These are phyloP conservation scores for Bombus balteatus DNA, from an alignment of 1,140 invertebrate species.

Conservation along the genomic window DNA sequence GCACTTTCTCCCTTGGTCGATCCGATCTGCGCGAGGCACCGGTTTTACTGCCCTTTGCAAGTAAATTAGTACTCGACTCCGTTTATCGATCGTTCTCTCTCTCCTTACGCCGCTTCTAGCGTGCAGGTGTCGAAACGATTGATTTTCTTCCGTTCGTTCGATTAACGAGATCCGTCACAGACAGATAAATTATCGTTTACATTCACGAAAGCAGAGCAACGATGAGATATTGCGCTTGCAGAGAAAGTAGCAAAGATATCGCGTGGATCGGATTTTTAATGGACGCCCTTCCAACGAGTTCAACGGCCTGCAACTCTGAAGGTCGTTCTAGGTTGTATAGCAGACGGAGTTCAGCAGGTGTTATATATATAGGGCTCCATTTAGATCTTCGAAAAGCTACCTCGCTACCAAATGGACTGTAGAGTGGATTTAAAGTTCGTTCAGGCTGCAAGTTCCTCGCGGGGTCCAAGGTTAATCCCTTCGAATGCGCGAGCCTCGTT, in stretches of 20 bases:
- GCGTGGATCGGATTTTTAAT: not conserved
- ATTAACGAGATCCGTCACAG: not conserved
- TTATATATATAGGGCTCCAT: not conserved
- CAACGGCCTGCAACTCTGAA: not conserved
- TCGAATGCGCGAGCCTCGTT: not conserved
- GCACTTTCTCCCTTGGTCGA: conserved; percentile 21
- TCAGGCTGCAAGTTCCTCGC: no score
- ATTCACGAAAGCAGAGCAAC: not conserved
- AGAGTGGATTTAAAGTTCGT: conserved; percentile 12
- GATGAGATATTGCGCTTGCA: not conserved
- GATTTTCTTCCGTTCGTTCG: not conserved
- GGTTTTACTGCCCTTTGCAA: conserved; percentile 42
- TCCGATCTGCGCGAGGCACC: conserved; percentile 36
- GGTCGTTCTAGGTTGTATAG: not conserved
- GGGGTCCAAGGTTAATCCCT: not conserved
- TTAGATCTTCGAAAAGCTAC: not conserved
- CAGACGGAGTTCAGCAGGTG: no score
- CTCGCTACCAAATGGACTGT: not conserved
- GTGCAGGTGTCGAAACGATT: conserved; percentile 16
- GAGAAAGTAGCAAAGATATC: not conserved
- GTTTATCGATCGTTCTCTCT: conserved; percentile 29
- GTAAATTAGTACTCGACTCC: conserved; percentile 41
- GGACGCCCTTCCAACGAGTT: not conserved
- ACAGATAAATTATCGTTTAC: not conserved
- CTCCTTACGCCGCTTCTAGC: not conserved